A percentile compares a stretch with the other conserved stretches of the same genome.
Evolutionary conservation across 2,113 vertebrate genomes (phyloP).

Genomic region (Coryphaenoides rupestris): DNA sequence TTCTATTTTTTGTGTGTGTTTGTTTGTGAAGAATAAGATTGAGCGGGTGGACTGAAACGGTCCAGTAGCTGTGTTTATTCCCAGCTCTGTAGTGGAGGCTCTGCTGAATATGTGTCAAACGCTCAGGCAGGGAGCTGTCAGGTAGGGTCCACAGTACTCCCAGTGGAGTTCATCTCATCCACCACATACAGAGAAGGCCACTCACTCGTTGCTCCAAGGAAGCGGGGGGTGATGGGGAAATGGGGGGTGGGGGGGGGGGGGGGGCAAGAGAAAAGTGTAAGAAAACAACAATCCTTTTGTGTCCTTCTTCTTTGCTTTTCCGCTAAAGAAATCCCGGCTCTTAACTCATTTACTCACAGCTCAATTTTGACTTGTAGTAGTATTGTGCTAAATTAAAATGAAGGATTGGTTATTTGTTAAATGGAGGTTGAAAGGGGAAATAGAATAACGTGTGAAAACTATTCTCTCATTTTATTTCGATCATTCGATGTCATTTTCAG

Average conservation of each 20-base stretch:
- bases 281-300: slow-evolving; percentile 26
- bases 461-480: too few relatives aligned
- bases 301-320: slow-evolving; percentile 13
- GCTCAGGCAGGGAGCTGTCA: slow-evolving; percentile 61
- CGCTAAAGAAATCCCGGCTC: background rate
- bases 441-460: background rate
- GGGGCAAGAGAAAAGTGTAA: too few relatives aligned
- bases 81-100: slow-evolving; percentile 29
- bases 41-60: slow-evolving; percentile 13
- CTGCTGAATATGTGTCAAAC: slow-evolving; percentile 45
- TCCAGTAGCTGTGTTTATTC: slow-evolving; percentile 13
- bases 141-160: slow-evolving; percentile 71
- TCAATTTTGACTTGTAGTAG: background rate
- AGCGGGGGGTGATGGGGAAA: slow-evolving; percentile 17
- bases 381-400: too few relatives aligned
- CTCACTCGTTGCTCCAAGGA: slow-evolving; percentile 50
- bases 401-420: too few relatives aligned
- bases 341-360: background rate
- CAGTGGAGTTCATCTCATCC: slow-evolving; percentile 72
- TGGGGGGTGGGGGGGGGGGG: slow-evolving; percentile 16
- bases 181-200: slow-evolving; percentile 49
- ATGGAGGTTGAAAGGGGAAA: background rate
- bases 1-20: too few relatives aligned
- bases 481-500: too few relatives aligned
- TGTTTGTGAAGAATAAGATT: too few relatives aligned